Conservation (phyloP, 2,888 invertebrate genomes). For the Pteria penguin region DNA sequence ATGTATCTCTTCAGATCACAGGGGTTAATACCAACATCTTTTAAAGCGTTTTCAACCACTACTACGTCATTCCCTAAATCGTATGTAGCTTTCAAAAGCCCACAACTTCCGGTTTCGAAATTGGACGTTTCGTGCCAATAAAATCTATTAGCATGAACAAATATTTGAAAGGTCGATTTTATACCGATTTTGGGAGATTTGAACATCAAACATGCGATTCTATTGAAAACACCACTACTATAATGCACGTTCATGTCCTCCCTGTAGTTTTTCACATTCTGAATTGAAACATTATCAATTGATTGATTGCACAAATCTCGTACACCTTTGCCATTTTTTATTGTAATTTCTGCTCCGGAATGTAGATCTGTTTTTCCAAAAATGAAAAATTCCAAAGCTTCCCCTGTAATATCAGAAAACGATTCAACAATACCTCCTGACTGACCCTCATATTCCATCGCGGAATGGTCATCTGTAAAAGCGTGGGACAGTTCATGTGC, state of each 20-base stretch:
- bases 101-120: conserved; percentile 62
- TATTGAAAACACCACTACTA: conserved; percentile 59
- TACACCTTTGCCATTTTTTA: conserved; percentile 5
- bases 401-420: conserved; percentile 57
- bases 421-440: conserved; percentile 56
- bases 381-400: conserved; percentile 47
- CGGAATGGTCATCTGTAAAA: conserved; percentile 51
- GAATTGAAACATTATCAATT: conserved; percentile 57
- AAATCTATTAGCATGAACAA: conserved; percentile 56
- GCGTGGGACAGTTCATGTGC: conserved; percentile 60
- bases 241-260: conserved; percentile 54
- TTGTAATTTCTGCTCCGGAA: conserved; percentile 43
- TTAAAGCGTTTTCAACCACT: conserved; percentile 48
- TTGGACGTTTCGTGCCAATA: conserved; percentile 55
- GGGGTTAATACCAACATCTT: conserved; percentile 50
- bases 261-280: conserved; percentile 39
- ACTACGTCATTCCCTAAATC: conserved; percentile 54
- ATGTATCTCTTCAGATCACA: conserved; percentile 42
- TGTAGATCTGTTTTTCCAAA: conserved; percentile 42
- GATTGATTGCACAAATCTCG: conserved; percentile 34
- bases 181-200: conserved; percentile 35
- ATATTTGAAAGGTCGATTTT: conserved; percentile 53
- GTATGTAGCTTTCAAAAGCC: conserved; percentile 56
- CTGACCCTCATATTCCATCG: conserved; percentile 48
- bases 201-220: conserved; percentile 47